These are phyloP conservation scores for Solenopsis fugax DNA, from an alignment of 1,140 invertebrate species.

Conservation along the genomic window DNA sequence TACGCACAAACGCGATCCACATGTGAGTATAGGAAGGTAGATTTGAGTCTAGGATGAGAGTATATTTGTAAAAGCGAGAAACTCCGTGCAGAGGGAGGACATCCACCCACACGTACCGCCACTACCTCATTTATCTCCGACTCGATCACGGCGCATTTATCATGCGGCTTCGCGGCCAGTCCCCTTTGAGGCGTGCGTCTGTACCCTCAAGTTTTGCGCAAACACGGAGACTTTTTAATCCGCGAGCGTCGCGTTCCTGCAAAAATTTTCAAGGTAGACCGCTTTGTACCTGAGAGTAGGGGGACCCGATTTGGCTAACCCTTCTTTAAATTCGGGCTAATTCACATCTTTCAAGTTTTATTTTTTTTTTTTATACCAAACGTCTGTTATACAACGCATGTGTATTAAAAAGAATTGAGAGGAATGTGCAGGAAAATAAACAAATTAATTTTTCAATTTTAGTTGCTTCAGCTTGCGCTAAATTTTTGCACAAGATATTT, in stretches of 20 bases:
- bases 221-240: constrained; percentile 56
- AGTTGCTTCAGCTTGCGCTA: no score
- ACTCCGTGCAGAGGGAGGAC: not conserved
- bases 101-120: not conserved
- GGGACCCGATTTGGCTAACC: no score
- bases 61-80: constrained; percentile 25
- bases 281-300: constrained; percentile 26
- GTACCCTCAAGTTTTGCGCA: constrained; percentile 45
- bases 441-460: no score
- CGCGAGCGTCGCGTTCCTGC: not conserved
- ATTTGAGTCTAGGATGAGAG: constrained; percentile 47
- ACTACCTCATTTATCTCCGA: constrained; percentile 60
- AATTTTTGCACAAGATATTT: not conserved
- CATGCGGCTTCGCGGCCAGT: constrained; percentile 40
- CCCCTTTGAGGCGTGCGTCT: constrained; percentile 15
- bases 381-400: no score
- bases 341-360: not conserved
- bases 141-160: constrained; percentile 58
- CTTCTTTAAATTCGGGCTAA: no score
- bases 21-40: constrained; percentile 16
- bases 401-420: no score
- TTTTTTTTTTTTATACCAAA: not conserved
- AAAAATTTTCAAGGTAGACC: constrained; percentile 31
- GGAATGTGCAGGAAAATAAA: no score
- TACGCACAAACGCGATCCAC: constrained; percentile 1